phyloP scores from a whole-genome alignment of 2,888 invertebrate genomes.

The Dolichopus griseipennis region DNA sequence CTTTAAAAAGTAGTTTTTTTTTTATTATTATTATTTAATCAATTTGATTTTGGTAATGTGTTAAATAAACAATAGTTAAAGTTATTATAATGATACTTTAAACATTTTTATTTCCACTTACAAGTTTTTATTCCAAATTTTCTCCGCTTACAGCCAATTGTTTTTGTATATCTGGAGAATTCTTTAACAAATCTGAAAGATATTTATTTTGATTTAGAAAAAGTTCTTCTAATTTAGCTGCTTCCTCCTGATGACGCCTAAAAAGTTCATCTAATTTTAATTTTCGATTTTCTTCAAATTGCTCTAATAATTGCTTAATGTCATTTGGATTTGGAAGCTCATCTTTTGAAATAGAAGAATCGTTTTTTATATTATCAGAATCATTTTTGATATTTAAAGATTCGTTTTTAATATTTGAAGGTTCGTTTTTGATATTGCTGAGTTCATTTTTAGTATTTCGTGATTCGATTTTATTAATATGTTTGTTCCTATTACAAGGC shows the following conservation, averaged over 20 bases:
- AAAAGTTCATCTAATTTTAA: background rate
- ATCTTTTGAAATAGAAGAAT: background rate
- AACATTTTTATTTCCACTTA: too few relatives aligned
- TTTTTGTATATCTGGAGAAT: background rate
- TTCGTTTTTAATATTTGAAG: background rate
- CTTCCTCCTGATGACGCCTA: background rate
- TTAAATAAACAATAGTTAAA: too few relatives aligned
- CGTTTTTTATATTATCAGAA: background rate
- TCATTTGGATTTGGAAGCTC: background rate
- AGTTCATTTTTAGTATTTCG: too few relatives aligned
- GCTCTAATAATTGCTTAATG: background rate
- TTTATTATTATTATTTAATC: too few relatives aligned
- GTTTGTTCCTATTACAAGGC: too few relatives aligned
- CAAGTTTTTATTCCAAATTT: too few relatives aligned
- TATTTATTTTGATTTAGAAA: slow-evolving; percentile 29
- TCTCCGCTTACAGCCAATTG: too few relatives aligned
- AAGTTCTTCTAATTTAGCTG: slow-evolving; percentile 21
- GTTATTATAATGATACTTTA: too few relatives aligned
- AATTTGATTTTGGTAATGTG: too few relatives aligned
- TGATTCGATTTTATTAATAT: too few relatives aligned
- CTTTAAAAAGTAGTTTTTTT: too few relatives aligned
- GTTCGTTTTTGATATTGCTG: too few relatives aligned
- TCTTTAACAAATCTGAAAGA: slow-evolving; percentile 25
- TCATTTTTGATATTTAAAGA: background rate
- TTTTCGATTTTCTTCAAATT: background rate